These are phyloP conservation scores for Ceratitis capitata DNA, from an alignment of 1,140 invertebrate species.

Conservation along the genomic window DNA sequence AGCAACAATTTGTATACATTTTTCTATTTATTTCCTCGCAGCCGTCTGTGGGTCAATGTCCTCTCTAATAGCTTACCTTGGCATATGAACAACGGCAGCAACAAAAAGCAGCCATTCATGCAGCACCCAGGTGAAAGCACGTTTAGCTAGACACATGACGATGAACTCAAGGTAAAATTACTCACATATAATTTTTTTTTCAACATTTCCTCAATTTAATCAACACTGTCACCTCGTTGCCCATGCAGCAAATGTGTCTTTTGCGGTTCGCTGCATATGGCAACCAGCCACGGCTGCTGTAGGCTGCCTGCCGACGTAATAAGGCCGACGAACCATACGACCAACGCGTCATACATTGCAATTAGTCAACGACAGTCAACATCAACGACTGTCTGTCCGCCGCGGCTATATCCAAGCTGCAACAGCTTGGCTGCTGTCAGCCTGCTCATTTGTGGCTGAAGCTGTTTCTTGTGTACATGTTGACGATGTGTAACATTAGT, in stretches of 20 bases:
- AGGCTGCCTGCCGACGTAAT: not conserved
- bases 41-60: not conserved
- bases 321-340: not conserved
- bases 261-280: not conserved
- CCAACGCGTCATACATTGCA: conserved; percentile 26
- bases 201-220: not conserved
- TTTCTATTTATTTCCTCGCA: not conserved
- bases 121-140: too few species aligned
- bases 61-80: not conserved
- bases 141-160: too few species aligned
- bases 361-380: conserved; percentile 2
- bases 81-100: not conserved
- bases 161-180: not conserved
- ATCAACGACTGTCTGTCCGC: not conserved
- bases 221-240: conserved; percentile 3
- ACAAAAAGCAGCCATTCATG: too few species aligned
- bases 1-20: not conserved
- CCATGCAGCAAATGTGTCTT: not conserved
- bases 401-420: not conserved
- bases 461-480: too few species aligned
- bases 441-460: not conserved
- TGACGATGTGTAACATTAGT: not conserved
- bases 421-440: not conserved
- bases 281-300: not conserved
- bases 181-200: not conserved